Conservation (phyloP, 2,113 vertebrate species). For the Neofelis nebulosa region DNA sequence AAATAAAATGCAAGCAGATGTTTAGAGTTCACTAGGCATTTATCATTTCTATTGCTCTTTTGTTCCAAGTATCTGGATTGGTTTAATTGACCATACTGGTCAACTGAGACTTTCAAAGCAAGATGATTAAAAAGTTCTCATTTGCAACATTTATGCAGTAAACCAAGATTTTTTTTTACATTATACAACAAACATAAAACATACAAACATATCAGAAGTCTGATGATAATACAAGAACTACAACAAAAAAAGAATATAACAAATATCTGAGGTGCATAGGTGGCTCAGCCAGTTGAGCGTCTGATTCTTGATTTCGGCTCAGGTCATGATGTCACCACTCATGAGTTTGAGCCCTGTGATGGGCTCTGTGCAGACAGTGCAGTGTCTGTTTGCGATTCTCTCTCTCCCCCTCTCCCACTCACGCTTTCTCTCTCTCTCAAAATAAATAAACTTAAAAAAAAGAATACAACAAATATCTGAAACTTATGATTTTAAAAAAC, state of each 20-base stretch:
- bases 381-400: too few species aligned
- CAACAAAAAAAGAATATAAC: too few species aligned
- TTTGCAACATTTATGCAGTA: neutral
- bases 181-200: neutral
- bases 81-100: neutral
- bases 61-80: neutral
- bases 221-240: neutral
- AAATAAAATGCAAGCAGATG: conserved; percentile 19
- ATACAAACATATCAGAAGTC: neutral
- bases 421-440: too few species aligned
- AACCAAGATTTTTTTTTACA: conserved; percentile 27
- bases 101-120: neutral
- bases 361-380: too few species aligned
- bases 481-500: conserved; percentile 6
- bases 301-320: too few species aligned
- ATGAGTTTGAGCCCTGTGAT: too few species aligned
- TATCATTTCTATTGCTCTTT: neutral
- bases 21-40: neutral
- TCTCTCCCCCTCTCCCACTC: too few species aligned
- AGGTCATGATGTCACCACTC: too few species aligned
- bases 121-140: neutral
- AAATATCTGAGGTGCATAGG: too few species aligned
- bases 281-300: too few species aligned
- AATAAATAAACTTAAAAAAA: too few species aligned
- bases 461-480: neutral